Conservation (phyloP, 1,140 invertebrate species). For the Anoplophora glabripennis region DNA sequence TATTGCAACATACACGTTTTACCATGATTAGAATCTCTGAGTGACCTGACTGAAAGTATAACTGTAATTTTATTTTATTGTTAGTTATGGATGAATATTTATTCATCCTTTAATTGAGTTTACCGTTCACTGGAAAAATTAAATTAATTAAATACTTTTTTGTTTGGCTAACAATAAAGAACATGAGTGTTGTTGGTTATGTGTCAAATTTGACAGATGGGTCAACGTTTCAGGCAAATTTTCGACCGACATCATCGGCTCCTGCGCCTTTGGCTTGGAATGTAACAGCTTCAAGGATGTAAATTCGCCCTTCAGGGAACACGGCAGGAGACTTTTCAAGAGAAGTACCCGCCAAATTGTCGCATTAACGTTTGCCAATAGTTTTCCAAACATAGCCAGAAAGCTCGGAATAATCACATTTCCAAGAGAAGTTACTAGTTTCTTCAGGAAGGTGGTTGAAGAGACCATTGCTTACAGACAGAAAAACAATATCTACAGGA, state of each 20-base stretch:
- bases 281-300: constrained; percentile 1
- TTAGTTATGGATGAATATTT: no score
- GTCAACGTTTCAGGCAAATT: constrained; percentile 5
- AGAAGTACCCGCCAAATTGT: not conserved
- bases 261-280: constrained; percentile 15
- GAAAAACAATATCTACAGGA: constrained; percentile 25
- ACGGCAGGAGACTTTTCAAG: not conserved
- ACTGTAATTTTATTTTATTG: no score
- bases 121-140: no score
- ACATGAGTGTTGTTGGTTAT: no score
- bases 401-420: not conserved
- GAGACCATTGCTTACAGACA: constrained; percentile 44
- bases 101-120: no score
- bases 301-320: not conserved
- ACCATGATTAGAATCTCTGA: no score
- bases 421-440: constrained; percentile 18
- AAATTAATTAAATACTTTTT: no score
- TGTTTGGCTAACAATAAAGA: no score
- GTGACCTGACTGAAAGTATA: no score
- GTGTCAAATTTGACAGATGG: no score
- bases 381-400: not conserved
- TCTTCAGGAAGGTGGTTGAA: constrained; percentile 38
- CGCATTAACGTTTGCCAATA: not conserved
- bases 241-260: constrained; percentile 28
- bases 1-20: no score